A percentile compares a stretch with the other conserved stretches of the same genome.
phyloP scores from a whole-genome alignment of 2,113 vertebrate species.

The Pygoscelis adeliae region DNA sequence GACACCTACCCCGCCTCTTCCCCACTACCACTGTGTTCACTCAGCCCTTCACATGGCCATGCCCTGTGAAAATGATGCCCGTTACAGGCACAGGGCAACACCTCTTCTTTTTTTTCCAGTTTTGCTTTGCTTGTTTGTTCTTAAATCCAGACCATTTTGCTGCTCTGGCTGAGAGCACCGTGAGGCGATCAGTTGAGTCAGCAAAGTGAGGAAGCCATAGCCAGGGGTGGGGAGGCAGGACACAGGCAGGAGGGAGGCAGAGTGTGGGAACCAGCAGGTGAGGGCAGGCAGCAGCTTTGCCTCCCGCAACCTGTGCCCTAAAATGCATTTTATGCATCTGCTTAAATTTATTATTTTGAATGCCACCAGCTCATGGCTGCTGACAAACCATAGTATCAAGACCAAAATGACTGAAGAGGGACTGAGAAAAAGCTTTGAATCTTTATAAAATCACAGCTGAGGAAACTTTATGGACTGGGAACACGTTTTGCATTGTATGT shows the following conservation, averaged over 20 bases:
- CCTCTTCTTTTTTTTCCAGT: background rate
- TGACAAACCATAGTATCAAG: background rate
- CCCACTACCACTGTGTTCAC: background rate
- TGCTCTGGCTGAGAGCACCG: background rate
- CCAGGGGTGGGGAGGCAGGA: background rate
- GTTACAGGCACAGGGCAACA: background rate
- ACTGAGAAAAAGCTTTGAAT: background rate
- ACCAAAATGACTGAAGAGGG: background rate
- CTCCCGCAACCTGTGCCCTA: background rate
- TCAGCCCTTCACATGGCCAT: background rate
- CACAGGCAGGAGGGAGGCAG: background rate
- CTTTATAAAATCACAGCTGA: background rate
- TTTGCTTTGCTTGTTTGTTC: constrained; percentile 18
- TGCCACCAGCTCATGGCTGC: background rate
- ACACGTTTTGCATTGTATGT: fast-evolving
- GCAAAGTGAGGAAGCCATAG: background rate
- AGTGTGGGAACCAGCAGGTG: background rate
- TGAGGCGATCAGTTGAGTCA: background rate
- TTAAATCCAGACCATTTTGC: background rate
- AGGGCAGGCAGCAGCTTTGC: background rate
- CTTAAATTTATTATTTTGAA: background rate
- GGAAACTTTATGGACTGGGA: background rate
- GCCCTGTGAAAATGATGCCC: background rate
- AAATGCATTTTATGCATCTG: background rate
- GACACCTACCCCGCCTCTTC: background rate